Evolutionary conservation across 2,888 invertebrate species (phyloP), one percentile per base, ranked within the genome.

Genomic region (Xanthorhoe spadicearia): DNA sequence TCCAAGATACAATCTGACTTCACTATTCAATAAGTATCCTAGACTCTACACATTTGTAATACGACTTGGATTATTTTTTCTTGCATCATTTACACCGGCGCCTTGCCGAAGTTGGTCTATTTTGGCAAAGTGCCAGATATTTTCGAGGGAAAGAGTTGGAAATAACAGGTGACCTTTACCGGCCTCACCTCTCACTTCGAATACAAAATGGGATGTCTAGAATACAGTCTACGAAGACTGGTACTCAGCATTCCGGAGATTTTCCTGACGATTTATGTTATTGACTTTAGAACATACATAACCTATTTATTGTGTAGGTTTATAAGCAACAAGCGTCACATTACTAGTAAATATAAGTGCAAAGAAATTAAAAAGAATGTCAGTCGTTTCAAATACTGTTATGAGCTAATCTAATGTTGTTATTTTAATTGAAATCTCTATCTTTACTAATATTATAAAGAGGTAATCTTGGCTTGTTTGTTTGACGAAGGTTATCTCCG

Each of bases 131-230:
- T 0, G 79, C 83, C 83, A 81, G 75, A 61, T 71, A 62, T 72
- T 71, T 75, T 73, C 62, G 68, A 54, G 61, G 69, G 73, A 77
- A 77, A 76, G 74, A 75, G 76, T 77, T 77, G 72, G 79, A 82
- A 83, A 77, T 79, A 69, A 64, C 68, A 13, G 62, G 68, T 77
- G 80, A 83, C 81, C 82, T 83, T 80, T 80, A 64, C 59, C 57
- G 50, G 28, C 55, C 70, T 75, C 73, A 77, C 79, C 76, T 79
- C 76, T 74, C 60, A 66, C 71, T 68, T 51, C 51, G 13, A n/a
- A 43, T 35, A 50, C 3, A 18, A 63, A 63, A 63, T 60, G 63
- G 57, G 10, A 23, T 50, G 50, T 10, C 52, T 38, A 32, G 49
- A 59, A 64, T 54, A 48, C 9, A 38, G 28, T 51, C 23, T 51